Evolutionary conservation across 1,140 invertebrate species (phyloP).

Genomic region (Papilio machaon): DNA sequence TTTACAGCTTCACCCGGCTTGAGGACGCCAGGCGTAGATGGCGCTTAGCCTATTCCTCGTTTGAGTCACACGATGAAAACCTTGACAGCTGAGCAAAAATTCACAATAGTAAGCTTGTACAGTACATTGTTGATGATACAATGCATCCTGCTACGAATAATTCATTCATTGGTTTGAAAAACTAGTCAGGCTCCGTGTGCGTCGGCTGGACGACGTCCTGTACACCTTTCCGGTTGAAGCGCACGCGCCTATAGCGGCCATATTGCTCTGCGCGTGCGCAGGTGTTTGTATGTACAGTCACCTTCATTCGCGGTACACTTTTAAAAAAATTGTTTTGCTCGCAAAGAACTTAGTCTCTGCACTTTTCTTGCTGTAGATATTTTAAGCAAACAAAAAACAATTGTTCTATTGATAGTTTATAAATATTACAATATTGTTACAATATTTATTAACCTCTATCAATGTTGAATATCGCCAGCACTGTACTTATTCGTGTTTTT

Average conservation of each 20-base stretch:
- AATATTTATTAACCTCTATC: background rate
- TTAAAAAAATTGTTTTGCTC: too few species aligned
- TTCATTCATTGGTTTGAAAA: constrained; percentile 13
- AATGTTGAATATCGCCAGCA: background rate
- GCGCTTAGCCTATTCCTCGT: too few species aligned
- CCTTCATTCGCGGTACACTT: background rate
- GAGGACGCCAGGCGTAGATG: too few species aligned
- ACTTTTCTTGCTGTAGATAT: too few species aligned
- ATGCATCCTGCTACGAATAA: constrained; percentile 8
- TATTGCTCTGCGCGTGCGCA: constrained; percentile 31
- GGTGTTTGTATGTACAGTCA: constrained; percentile 5
- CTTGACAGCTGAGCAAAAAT: background rate
- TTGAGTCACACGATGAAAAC: background rate
- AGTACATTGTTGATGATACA: background rate
- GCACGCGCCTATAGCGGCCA: constrained; percentile 27
- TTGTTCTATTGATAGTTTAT: too few species aligned
- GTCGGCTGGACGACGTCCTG: constrained; percentile 31
- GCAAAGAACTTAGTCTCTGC: too few species aligned
- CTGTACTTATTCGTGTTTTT: background rate
- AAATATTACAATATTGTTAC: background rate
- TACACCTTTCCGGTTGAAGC: constrained; percentile 43
- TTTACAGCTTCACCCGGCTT: too few species aligned
- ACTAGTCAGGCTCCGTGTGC: constrained; percentile 1
- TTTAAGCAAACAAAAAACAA: too few species aligned
- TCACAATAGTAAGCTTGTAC: background rate